Conservation (phyloP, 2,113 vertebrate species). For the Collichthys lucidus region DNA sequence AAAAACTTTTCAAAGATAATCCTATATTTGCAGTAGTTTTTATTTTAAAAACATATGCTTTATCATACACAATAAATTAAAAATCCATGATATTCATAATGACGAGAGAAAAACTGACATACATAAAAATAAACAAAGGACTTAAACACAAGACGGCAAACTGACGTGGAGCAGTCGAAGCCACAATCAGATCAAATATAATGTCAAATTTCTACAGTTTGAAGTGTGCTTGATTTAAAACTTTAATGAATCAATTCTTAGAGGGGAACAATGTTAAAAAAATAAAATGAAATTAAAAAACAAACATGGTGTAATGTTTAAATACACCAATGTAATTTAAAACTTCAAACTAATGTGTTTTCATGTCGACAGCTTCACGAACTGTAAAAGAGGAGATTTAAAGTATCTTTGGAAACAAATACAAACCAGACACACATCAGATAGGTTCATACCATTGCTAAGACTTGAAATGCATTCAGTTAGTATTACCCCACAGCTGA, state of each 20-base stretch:
- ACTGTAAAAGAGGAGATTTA: not conserved
- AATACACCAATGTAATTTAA: not conserved
- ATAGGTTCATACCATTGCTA: constrained; percentile 10
- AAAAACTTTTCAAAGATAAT: not conserved
- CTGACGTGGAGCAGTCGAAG: constrained; percentile 34
- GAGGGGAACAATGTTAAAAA: not conserved
- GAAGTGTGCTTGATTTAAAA: constrained; percentile 45
- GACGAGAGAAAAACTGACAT: constrained; percentile 40
- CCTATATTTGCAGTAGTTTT: constrained; percentile 51
- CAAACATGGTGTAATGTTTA: not conserved
- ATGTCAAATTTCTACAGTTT: constrained; percentile 29
- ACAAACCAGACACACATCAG: constrained; percentile 47
- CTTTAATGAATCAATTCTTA: not conserved
- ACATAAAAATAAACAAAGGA: constrained; percentile 50
- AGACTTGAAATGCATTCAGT: constrained; percentile 51
- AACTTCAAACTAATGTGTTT: not conserved
- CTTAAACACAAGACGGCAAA: constrained; percentile 45
- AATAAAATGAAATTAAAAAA: not conserved
- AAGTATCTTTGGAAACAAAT: constrained; percentile 37
- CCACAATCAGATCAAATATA: constrained; percentile 28
- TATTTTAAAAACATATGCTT: constrained; percentile 80
- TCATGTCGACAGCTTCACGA: not conserved
- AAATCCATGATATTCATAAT: constrained; percentile 72
- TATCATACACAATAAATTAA: constrained; percentile 79
- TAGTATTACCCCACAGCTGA: constrained; percentile 40